Evolutionary conservation across 2,888 invertebrate species (phyloP).

Genomic region (Bellardia pandia): DNA sequence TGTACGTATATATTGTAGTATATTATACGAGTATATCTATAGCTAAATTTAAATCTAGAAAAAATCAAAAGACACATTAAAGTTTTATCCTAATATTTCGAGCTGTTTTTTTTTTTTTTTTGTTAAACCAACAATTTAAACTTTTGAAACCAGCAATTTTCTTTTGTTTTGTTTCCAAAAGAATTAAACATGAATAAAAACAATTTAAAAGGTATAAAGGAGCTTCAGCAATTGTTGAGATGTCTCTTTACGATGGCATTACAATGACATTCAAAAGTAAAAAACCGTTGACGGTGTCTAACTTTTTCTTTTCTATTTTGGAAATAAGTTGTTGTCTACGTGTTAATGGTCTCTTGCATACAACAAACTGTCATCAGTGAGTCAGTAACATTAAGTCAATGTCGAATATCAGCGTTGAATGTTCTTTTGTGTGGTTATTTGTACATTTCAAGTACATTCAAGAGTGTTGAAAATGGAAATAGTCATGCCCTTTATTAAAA

Average conservation of each 20-base stretch:
- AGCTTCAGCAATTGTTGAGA: slow-evolving; percentile 15
- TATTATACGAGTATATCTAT: neutral
- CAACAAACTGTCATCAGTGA: slow-evolving; percentile 22
- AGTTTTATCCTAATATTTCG: neutral
- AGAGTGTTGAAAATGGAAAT: too few relatives aligned
- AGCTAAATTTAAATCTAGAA: neutral
- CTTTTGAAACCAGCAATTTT: neutral
- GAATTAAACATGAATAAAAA: neutral
- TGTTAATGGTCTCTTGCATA: slow-evolving; percentile 26
- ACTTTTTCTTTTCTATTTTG: neutral
- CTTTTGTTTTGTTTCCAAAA: slow-evolving; percentile 4
- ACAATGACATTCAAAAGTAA: slow-evolving; percentile 17
- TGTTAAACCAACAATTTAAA: neutral
- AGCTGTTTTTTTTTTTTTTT: neutral
- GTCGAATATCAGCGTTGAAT: neutral
- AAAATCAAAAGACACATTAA: neutral
- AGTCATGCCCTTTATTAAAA: too few relatives aligned
- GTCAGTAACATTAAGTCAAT: slow-evolving; percentile 23
- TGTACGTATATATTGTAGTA: neutral
- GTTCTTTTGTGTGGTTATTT: neutral
- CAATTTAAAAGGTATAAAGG: neutral
- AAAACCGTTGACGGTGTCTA: neutral
- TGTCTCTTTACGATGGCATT: neutral
- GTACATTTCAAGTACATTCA: neutral
- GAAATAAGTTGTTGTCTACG: slow-evolving; percentile 9